Evolutionary conservation across 1,140 invertebrate species (phyloP).

Genomic region (Drosophila jambulina): DNA sequence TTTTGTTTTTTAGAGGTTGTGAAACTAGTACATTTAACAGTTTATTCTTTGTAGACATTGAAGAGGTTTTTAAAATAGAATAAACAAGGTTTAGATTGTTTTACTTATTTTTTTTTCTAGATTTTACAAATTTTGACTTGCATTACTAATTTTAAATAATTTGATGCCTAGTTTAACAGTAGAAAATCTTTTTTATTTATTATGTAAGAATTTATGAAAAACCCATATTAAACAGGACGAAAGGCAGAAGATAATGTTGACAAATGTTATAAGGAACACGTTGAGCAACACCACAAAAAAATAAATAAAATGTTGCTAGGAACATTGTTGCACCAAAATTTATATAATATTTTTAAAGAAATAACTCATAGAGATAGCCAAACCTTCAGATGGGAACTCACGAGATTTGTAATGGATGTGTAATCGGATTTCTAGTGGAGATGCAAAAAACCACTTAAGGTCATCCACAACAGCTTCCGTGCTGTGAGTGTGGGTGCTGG

Average conservation of each 20-base stretch:
- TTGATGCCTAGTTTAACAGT: too few relatives aligned
- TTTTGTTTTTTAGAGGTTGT: neutral
- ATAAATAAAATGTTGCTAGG: neutral
- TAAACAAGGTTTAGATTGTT: too few relatives aligned
- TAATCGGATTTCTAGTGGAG: conserved; percentile 38
- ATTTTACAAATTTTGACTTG: too few relatives aligned
- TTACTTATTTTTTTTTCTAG: too few relatives aligned
- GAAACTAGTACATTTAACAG: neutral
- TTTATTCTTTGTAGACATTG: neutral
- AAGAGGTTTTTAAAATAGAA: neutral
- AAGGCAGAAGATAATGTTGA: too few relatives aligned
- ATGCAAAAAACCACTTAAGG: conserved; percentile 56
- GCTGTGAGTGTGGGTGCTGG: conserved; percentile 28
- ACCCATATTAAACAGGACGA: too few relatives aligned
- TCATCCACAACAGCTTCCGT: conserved; percentile 43
- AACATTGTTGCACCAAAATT: neutral
- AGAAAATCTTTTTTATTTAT: too few relatives aligned
- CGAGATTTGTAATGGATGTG: conserved; percentile 28
- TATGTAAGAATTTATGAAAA: too few relatives aligned
- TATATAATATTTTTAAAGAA: neutral
- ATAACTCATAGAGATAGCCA: neutral
- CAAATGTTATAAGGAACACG: too few relatives aligned
- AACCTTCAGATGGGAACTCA: neutral
- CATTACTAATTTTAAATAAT: too few relatives aligned
- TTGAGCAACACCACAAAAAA: too few relatives aligned